These are phyloP conservation scores for Poecilobothrus nobilitatus DNA, from an alignment of 2,888 invertebrate genomes.

Conservation along the genomic window DNA sequence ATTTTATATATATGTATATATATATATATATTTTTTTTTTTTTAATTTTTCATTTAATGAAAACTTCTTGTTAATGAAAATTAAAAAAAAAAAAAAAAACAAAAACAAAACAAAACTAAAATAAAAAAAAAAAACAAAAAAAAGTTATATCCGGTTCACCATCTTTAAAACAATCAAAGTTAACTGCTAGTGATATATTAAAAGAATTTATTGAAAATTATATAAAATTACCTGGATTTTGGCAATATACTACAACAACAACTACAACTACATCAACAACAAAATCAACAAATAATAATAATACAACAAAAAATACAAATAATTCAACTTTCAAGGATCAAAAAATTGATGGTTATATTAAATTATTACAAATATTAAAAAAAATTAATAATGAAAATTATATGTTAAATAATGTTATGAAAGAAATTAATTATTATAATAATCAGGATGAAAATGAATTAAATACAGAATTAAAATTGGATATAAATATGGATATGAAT, in stretches of 20 bases:
- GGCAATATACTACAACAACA: not conserved
- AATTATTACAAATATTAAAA: not conserved
- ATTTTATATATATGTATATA: too few species aligned
- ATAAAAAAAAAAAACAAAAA: not conserved
- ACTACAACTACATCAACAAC: not conserved
- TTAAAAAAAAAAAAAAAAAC: too few species aligned
- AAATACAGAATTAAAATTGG: too few species aligned
- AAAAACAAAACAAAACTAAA: too few species aligned
- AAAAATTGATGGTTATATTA: not conserved
- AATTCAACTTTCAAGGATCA: not conserved
- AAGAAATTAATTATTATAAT: not conserved
- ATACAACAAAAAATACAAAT: not conserved
- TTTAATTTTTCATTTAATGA: too few species aligned
- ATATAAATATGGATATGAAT: too few species aligned
- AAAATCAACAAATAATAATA: not conserved
- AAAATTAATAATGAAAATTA: not conserved
- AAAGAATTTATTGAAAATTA: constrained; percentile 4
- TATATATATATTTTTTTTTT: too few species aligned
- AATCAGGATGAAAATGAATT: too few species aligned
- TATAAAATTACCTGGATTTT: not conserved
- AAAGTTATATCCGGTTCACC: not conserved
- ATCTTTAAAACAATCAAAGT: not conserved
- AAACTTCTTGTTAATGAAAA: too few species aligned
- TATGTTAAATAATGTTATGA: not conserved
- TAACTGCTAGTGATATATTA: not conserved